phyloP scores from a whole-genome alignment of 2,888 invertebrate genomes.

The Drosophila atroscutellata region DNA sequence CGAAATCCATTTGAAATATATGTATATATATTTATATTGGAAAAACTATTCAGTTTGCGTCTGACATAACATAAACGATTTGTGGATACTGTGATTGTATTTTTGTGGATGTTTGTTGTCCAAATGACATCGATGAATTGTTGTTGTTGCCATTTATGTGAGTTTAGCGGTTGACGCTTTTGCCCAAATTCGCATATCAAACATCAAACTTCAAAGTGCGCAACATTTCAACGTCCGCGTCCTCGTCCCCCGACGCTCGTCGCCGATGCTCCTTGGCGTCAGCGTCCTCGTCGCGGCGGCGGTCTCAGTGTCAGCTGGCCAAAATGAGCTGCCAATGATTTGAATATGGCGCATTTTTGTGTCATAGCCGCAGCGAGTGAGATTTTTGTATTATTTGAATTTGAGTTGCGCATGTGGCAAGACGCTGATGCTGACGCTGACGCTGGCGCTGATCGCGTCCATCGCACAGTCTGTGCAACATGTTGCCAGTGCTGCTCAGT shows the following conservation, averaged over 20 bases:
- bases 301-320: constrained; percentile 48
- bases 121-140: constrained; percentile 51
- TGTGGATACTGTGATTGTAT: constrained; percentile 11
- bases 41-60: constrained; percentile 9
- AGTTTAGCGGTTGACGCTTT: constrained; percentile 61
- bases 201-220: constrained; percentile 71
- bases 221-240: constrained; percentile 69
- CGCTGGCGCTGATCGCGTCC: constrained; percentile 6
- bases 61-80: neutral
- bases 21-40: constrained; percentile 2
- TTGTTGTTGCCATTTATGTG: constrained; percentile 57
- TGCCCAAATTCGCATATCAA: constrained; percentile 77
- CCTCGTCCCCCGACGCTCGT: neutral
- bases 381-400: constrained; percentile 39
- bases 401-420: constrained; percentile 54
- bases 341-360: constrained; percentile 73
- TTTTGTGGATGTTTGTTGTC: constrained; percentile 12
- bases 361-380: constrained; percentile 57
- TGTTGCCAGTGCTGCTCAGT: constrained; percentile 46
- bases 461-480: constrained; percentile 46
- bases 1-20: constrained; percentile 10
- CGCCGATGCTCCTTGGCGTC: neutral
- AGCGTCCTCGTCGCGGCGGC: constrained; percentile 6
- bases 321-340: constrained; percentile 67
- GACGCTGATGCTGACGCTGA: constrained; percentile 11